phyloP scores from a whole-genome alignment of 23 tunicate species.

The Botrylloides violaceus region DNA sequence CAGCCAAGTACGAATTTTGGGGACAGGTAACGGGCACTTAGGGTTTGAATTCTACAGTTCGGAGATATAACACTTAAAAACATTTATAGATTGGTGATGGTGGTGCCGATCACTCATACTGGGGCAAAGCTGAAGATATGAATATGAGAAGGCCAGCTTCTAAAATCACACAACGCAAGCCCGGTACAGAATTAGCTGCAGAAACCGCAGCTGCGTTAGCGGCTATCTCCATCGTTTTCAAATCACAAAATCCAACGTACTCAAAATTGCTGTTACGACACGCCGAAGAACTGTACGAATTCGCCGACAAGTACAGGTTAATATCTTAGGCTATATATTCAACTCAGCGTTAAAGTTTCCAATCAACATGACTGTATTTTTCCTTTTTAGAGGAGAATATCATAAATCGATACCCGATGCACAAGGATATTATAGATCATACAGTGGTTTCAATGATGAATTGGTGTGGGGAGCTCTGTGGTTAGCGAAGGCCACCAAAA shows the following conservation, averaged over 20 bases:
- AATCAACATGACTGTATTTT: neutral
- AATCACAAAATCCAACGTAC: slow-evolving; percentile 41
- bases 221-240: slow-evolving; percentile 78
- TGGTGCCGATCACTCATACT: slow-evolving; percentile 64
- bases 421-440: slow-evolving; percentile 62
- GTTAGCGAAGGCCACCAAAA: slow-evolving; percentile 75
- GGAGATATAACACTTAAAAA: neutral
- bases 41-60: too few species aligned
- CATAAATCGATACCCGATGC: slow-evolving; percentile 59
- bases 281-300: slow-evolving; percentile 87
- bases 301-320: slow-evolving; percentile 89
- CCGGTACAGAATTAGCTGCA: slow-evolving; percentile 94
- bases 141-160: slow-evolving; percentile 71
- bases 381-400: slow-evolving; percentile 33
- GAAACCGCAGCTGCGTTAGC: slow-evolving; percentile 98
- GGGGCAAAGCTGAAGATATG: slow-evolving; percentile 96
- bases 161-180: slow-evolving; percentile 55
- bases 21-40: slow-evolving; percentile 52
- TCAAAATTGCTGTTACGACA: slow-evolving; percentile 64
- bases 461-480: slow-evolving; percentile 96
- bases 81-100: slow-evolving; percentile 66
- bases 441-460: slow-evolving; percentile 93
- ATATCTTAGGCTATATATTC: neutral
- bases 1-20: slow-evolving; percentile 71
- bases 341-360: neutral